Conservation (phyloP, 2,888 invertebrate genomes). For the Monoplex corrugatus region DNA sequence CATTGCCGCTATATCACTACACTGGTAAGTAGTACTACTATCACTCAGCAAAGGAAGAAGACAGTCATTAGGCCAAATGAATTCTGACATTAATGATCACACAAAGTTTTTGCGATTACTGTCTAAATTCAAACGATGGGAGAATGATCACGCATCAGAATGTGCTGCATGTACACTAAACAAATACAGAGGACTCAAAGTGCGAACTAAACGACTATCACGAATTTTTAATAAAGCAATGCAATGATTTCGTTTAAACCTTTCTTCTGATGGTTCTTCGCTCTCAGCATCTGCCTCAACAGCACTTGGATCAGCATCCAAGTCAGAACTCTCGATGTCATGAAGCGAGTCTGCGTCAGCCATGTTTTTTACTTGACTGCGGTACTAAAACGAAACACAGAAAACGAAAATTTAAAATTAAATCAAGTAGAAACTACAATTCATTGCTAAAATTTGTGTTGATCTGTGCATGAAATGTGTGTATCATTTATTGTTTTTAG, state of each 20-base stretch:
- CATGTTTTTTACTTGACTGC: slow-evolving; percentile 70
- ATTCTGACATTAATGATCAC: too few relatives aligned
- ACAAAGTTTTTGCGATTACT: too few relatives aligned
- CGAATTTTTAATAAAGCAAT: too few relatives aligned
- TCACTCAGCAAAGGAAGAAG: too few relatives aligned
- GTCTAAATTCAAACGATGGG: too few relatives aligned
- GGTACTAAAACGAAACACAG: background rate
- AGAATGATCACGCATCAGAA: too few relatives aligned
- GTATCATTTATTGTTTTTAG: background rate
- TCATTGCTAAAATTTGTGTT: background rate
- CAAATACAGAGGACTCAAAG: too few relatives aligned
- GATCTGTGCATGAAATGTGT: background rate
- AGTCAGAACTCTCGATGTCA: slow-evolving; percentile 77
- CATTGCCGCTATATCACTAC: too few relatives aligned
- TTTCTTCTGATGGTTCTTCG: slow-evolving; percentile 75
- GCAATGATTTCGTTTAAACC: slow-evolving; percentile 58
- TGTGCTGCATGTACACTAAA: too few relatives aligned
- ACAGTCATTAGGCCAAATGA: too few relatives aligned
- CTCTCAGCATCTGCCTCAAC: slow-evolving; percentile 79
- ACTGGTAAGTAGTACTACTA: too few relatives aligned
- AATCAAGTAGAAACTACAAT: background rate
- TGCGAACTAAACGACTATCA: too few relatives aligned
- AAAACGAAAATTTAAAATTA: background rate
- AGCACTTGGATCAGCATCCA: slow-evolving; percentile 78
- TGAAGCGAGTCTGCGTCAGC: slow-evolving; percentile 80